Percentiles rank a stretch among this genome's conserved stretches.
phyloP scores from a whole-genome alignment of 2,888 invertebrate genomes.

The Barypeithes pellucidus region DNA sequence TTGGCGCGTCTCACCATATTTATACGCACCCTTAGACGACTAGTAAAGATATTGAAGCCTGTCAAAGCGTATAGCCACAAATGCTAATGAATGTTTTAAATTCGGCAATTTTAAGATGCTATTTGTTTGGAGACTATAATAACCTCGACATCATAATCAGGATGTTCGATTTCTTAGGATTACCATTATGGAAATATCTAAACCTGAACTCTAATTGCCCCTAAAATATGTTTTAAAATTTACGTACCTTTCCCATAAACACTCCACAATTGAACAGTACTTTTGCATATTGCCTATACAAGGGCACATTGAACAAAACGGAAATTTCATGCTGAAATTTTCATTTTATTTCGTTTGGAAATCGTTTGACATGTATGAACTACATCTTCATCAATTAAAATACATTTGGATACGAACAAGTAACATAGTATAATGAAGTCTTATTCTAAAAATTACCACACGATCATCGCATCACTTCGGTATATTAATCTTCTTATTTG shows the following conservation, averaged over 20 bases:
- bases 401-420: neutral
- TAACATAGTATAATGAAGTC: neutral
- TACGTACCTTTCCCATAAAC: constrained; percentile 26
- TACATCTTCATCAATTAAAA: neutral
- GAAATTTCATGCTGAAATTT: neutral
- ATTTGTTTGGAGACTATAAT: too few relatives aligned
- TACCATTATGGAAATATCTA: too few relatives aligned
- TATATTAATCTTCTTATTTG: neutral
- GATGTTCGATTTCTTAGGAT: too few relatives aligned
- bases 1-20: too few relatives aligned
- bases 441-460: neutral
- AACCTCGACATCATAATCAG: too few relatives aligned
- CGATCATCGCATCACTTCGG: neutral
- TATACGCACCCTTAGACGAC: too few relatives aligned
- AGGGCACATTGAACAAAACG: constrained; percentile 9
- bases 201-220: too few relatives aligned
- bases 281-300: neutral
- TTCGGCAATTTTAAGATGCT: too few relatives aligned
- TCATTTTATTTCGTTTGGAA: neutral
- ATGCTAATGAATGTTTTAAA: too few relatives aligned
- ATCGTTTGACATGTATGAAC: neutral
- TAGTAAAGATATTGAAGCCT: too few relatives aligned
- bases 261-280: constrained; percentile 6
- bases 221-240: neutral
- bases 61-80: too few relatives aligned